Base-by-base conservation (phyloP, 2,113 vertebrate species). In the Apaloderma vittatum region DNA sequence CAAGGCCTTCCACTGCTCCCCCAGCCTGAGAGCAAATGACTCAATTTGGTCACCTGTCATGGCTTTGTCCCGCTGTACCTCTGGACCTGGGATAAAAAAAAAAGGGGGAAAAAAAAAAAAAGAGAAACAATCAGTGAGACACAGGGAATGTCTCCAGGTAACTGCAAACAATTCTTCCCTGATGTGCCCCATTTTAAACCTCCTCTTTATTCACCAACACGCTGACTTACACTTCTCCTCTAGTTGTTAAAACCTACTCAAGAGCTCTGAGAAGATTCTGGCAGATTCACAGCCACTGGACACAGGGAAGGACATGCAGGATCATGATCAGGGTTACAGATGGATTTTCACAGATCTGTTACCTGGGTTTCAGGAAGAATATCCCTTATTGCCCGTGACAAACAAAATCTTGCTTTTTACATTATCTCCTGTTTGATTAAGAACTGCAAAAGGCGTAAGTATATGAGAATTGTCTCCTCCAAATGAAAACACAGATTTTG, bases 1-100 rank as follows among this genome's bases (percentile, higher is more conserved):
- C 93, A 99, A 93, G 32, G 71, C 87, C 97, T 99, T 99, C 99
- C 99, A 99, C 40, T 99, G 98, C 36, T 98, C 98, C 8, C 99
- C 99, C 2, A 99, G 98, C 96, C 99, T 99, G 79, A 67, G 98
- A 0, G 99, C 99, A 24, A 99, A 97, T 19, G 98, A 98, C 20
- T 99, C 99, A 19, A 99, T 99, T 88, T 99, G 99, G 90, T 99
- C 99, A 3, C 99, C 99, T 0, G 98, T 98, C 96, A 99, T 98
- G 66, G 97, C 97, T 96, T 99, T 99, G 97, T 98, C 99, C 94
- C 98, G 96, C 9, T 97, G 99, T 32, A 98, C 98, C 87, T 99
- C 99, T 4, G 99, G 99, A 96, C 99, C 99, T 99, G 93, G 76
- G 68, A 40, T 40, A 40, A 40, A 40, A 40, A 8, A 40, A 40